Conservation (phyloP, 1,140 invertebrate genomes). For the Sitodiplosis mosellana region DNA sequence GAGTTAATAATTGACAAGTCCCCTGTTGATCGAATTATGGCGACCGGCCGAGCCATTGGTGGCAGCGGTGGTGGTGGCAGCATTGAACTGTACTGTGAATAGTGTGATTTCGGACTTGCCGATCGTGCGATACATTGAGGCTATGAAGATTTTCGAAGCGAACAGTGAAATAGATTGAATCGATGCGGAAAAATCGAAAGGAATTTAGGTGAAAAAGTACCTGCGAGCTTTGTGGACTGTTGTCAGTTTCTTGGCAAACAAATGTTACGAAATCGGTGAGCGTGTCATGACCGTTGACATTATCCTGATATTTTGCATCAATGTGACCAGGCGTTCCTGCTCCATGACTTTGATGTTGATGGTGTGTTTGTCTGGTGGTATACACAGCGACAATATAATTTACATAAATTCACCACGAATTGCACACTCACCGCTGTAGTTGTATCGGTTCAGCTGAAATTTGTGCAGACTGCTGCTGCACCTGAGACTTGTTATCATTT, state of each 20-base stretch:
- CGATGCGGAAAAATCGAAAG: background rate
- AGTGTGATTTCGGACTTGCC: slow-evolving; percentile 27
- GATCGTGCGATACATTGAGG: slow-evolving; percentile 3
- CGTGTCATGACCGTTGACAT: slow-evolving; percentile 45
- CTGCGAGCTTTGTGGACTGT: slow-evolving; percentile 60
- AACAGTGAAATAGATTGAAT: background rate
- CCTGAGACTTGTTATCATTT: background rate
- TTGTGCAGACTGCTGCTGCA: background rate
- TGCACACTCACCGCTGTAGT: background rate
- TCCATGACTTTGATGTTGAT: no score
- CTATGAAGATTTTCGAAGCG: background rate
- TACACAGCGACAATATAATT: slow-evolving; percentile 6
- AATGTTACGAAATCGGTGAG: slow-evolving; percentile 92
- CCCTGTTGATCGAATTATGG: slow-evolving; percentile 81
- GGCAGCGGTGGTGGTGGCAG: slow-evolving; percentile 89
- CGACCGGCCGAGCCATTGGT: slow-evolving; percentile 87
- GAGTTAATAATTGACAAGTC: slow-evolving; percentile 33
- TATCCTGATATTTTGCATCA: background rate
- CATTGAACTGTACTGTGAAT: slow-evolving; percentile 72
- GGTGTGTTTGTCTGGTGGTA: no score
- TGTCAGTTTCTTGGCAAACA: slow-evolving; percentile 83
- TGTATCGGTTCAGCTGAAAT: no score
- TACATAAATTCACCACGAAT: slow-evolving; percentile 5
- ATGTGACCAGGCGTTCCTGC: background rate
- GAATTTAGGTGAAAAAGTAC: no score